A percentile compares a stretch with the other conserved stretches of the same genome.
Conservation (phyloP, 2,113 vertebrate genomes). For the Macaca nemestrina region DNA sequence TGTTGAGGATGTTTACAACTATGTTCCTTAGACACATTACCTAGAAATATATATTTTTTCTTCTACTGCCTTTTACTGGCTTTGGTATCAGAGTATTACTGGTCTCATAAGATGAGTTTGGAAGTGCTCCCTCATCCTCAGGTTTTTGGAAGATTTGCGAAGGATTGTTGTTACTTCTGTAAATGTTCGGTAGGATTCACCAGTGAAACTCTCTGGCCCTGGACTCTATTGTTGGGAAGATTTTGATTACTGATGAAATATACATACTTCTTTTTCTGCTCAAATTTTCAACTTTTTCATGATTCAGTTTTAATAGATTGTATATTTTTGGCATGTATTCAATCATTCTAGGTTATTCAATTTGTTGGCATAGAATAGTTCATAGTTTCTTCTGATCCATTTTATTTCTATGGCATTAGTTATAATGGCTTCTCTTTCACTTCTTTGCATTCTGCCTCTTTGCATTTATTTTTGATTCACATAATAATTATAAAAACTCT, state of each 20-base stretch:
- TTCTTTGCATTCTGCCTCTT: background rate
- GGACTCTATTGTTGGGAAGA: background rate
- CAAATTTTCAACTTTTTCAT: background rate
- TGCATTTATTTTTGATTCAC: background rate
- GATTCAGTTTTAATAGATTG: background rate
- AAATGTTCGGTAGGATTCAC: background rate
- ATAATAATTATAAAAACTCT: background rate
- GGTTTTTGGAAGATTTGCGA: background rate
- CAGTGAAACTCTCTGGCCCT: background rate
- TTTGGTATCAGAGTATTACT: background rate
- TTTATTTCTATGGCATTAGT: background rate
- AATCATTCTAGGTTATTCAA: background rate
- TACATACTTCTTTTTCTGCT: background rate
- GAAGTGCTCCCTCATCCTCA: background rate
- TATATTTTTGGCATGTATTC: background rate
- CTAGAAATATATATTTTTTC: background rate
- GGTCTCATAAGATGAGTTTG: background rate
- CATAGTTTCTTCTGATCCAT: background rate
- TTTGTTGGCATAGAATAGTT: background rate
- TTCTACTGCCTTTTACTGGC: background rate
- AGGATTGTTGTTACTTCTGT: background rate
- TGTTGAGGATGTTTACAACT: background rate
- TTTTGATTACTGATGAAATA: background rate
- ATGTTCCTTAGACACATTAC: background rate
- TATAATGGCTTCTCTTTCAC: background rate